Percentiles rank a stretch among this genome's conserved stretches.
phyloP scores from a whole-genome alignment of 2,797 vertebrate genomes.

The Valencia hispanica region DNA sequence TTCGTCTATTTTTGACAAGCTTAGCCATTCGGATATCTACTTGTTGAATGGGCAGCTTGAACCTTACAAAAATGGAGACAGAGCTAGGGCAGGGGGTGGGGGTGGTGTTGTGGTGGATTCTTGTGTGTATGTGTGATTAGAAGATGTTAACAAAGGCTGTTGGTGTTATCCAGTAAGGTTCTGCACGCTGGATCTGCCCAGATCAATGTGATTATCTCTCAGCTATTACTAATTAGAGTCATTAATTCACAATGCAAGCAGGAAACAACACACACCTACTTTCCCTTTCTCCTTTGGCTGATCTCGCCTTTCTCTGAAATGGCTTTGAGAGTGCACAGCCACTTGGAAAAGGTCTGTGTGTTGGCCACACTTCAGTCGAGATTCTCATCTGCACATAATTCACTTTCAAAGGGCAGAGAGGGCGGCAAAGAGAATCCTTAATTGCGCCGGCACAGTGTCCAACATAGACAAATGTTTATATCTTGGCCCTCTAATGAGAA shows the following conservation, averaged over 20 bases:
- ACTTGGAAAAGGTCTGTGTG: slow-evolving; percentile 69
- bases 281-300: slow-evolving; percentile 41
- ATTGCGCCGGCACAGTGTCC: slow-evolving; percentile 73
- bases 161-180: slow-evolving; percentile 55
- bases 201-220: slow-evolving; percentile 75
- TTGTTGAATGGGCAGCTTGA: slow-evolving; percentile 52
- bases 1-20: slow-evolving; percentile 79
- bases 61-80: slow-evolving; percentile 47
- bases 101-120: background rate
- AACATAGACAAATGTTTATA: slow-evolving; percentile 83
- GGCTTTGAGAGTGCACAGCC: slow-evolving; percentile 65
- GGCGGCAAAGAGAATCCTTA: slow-evolving; percentile 73
- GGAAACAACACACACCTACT: slow-evolving; percentile 32
- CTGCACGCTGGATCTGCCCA: slow-evolving; percentile 59
- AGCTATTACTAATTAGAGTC: slow-evolving; percentile 74
- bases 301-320: slow-evolving; percentile 59
- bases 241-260: slow-evolving; percentile 70
- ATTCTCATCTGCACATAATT: slow-evolving; percentile 81
- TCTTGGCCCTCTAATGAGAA: slow-evolving; percentile 80
- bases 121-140: slow-evolving; percentile 24
- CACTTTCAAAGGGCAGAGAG: slow-evolving; percentile 80
- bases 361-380: slow-evolving; percentile 74
- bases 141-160: slow-evolving; percentile 59
- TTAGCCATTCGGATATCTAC: slow-evolving; percentile 72
- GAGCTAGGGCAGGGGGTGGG: background rate